phyloP scores from a whole-genome alignment of 2,797 vertebrate species.

The Buceros bicornis region DNA sequence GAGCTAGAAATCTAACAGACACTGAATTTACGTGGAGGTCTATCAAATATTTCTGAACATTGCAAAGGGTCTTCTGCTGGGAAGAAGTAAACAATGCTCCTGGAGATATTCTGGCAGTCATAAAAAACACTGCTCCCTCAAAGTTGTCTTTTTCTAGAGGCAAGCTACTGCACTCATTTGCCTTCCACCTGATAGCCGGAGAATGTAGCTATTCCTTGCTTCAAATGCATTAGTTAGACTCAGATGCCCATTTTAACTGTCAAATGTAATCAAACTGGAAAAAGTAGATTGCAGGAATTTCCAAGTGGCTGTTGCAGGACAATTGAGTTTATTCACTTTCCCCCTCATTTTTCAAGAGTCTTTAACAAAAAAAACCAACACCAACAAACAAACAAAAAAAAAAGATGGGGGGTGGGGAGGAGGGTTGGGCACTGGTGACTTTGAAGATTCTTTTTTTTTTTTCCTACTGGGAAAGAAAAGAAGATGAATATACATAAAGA shows the following conservation, averaged over 20 bases:
- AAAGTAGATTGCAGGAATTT: background rate
- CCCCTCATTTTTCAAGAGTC: background rate
- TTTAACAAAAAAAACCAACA: no score
- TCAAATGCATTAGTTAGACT: background rate
- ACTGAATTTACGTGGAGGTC: background rate
- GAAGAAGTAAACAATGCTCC: background rate
- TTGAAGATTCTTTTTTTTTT: background rate
- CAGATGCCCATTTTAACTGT: background rate
- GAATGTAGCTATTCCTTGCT: background rate
- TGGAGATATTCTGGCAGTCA: background rate
- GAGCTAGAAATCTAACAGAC: background rate
- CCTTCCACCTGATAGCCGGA: no score
- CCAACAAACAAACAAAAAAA: background rate
- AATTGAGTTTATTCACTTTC: background rate
- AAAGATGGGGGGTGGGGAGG: no score
- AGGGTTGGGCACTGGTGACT: background rate
- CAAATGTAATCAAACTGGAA: background rate
- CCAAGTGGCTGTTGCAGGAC: background rate
- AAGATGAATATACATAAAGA: background rate
- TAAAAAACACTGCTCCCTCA: rapidly evolving
- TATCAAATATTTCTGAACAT: background rate
- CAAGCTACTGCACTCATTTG: background rate
- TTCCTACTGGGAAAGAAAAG: background rate
- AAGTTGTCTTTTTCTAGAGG: background rate
- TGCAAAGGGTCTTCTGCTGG: background rate